These are phyloP conservation scores for Coranthus polyacanthus DNA, from an alignment of 2,797 vertebrate species.

Conservation along the genomic window DNA sequence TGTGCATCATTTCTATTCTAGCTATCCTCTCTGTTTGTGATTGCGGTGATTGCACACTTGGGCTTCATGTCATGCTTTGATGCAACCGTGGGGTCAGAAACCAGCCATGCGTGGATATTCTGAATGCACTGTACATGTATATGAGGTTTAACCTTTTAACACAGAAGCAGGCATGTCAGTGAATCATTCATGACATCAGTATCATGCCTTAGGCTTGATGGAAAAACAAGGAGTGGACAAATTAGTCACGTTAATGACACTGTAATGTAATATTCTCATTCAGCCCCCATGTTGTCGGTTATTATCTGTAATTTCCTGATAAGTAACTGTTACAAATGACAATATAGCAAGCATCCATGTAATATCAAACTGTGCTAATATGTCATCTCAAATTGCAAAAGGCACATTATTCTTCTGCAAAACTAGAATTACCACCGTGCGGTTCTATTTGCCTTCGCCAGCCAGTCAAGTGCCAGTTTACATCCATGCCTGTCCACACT, in stretches of 20 bases:
- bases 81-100: conserved; percentile 41
- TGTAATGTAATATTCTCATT: conserved; percentile 8
- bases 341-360: background rate
- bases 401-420: no score
- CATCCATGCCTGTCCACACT: no score
- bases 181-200: conserved; percentile 30
- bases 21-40: conserved; percentile 7
- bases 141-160: conserved; percentile 57
- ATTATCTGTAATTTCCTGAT: background rate
- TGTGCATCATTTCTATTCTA: conserved; percentile 35
- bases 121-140: background rate
- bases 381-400: no score
- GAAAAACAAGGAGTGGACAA: conserved; percentile 22
- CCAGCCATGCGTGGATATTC: conserved; percentile 37
- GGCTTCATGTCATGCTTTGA: conserved; percentile 31
- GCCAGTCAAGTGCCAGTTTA: no score
- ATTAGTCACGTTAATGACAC: conserved; percentile 19
- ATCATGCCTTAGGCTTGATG: conserved; percentile 28
- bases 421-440: no score
- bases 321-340: background rate
- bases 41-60: conserved; percentile 21
- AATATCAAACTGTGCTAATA: background rate
- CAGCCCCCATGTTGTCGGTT: conserved; percentile 6
- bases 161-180: conserved; percentile 33
- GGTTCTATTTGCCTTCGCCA: no score